These are phyloP conservation scores for Drosophila pseudoananassae DNA, from an alignment of 1,140 invertebrate genomes.

Conservation along the genomic window DNA sequence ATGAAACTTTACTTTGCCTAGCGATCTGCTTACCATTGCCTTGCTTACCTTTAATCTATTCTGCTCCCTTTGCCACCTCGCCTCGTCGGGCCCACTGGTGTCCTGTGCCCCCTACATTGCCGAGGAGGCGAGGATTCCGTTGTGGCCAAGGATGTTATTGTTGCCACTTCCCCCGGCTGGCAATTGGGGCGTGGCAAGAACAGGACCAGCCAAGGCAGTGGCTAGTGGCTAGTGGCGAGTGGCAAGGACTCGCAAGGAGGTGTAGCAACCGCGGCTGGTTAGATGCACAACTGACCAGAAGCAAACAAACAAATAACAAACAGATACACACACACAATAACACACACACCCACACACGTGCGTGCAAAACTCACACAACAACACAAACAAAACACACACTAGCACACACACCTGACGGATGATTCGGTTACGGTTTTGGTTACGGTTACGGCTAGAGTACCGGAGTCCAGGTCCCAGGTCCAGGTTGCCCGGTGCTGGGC, in stretches of 20 bases:
- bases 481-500: no score
- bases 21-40: neutral
- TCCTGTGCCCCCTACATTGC: neutral
- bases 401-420: constrained; percentile 49
- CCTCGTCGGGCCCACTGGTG: neutral
- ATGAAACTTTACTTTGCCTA: neutral
- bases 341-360: constrained; percentile 9
- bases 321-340: constrained; percentile 12
- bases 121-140: neutral
- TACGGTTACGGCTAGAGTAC: constrained; percentile 53
- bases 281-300: constrained; percentile 43
- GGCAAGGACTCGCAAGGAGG: constrained; percentile 13
- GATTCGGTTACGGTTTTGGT: constrained; percentile 70
- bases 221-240: constrained; percentile 15
- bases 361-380: neutral
- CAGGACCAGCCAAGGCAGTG: neutral
- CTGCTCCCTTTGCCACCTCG: neutral
- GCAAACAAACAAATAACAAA: constrained; percentile 48
- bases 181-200: constrained; percentile 1
- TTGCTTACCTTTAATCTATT: constrained; percentile 22
- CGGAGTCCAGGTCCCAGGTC: no score
- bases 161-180: constrained; percentile 21
- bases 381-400: constrained; percentile 12
- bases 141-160: constrained; percentile 52
- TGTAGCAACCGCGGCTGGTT: constrained; percentile 1